A percentile compares a stretch with the other conserved stretches of the same genome.
phyloP scores from a whole-genome alignment of 92 coral and sea anemone species.

The Epizoanthus rinbou region DNA sequence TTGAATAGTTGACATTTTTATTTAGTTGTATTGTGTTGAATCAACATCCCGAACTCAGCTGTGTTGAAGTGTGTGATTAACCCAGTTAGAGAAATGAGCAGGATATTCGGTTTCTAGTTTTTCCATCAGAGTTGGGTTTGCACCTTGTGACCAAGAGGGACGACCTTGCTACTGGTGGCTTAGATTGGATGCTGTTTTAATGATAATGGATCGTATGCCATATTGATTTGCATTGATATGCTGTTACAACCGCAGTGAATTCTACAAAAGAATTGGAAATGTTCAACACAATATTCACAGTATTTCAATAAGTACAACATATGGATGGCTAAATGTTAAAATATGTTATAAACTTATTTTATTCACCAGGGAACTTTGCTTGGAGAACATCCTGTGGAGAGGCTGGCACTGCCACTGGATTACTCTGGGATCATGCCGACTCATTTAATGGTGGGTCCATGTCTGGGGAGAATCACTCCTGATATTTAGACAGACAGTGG shows the following conservation, averaged over 20 bases:
- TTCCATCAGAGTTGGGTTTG: background rate
- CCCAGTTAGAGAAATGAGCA: background rate
- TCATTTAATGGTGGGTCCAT: slow-evolving; percentile 73
- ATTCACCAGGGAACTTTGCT: slow-evolving; percentile 66
- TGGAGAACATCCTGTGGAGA: slow-evolving; percentile 66
- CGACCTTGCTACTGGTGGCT: no score
- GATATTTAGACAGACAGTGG: background rate
- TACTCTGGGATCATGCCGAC: slow-evolving; percentile 80
- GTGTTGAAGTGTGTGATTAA: no score
- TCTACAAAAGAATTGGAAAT: no score
- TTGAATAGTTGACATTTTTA: no score
- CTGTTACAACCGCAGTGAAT: background rate
- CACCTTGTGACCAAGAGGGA: no score
- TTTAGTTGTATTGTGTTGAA: no score
- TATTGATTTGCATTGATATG: background rate
- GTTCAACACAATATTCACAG: no score
- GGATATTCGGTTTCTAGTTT: background rate
- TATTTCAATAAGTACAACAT: background rate
- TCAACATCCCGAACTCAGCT: background rate
- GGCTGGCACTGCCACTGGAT: slow-evolving; percentile 78
- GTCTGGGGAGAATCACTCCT: background rate
- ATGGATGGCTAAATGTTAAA: no score
- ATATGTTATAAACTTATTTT: no score
- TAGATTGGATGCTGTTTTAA: no score
- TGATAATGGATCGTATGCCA: no score